Evolutionary conservation across 2,888 invertebrate species (phyloP).

Genomic region (Leucophenga maculata): DNA sequence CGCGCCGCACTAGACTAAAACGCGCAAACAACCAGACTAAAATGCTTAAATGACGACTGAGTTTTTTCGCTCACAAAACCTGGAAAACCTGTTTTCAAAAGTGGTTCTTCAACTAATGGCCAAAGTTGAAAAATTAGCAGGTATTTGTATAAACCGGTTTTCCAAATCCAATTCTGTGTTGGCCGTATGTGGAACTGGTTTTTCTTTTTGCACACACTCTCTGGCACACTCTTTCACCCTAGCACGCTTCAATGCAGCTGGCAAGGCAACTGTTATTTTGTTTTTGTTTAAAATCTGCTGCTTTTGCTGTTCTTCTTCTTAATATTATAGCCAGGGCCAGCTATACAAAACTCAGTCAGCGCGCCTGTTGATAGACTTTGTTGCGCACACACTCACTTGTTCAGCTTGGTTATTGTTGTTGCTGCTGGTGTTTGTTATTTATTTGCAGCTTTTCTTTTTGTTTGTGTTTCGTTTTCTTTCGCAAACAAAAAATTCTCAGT

Average conservation of each 20-base stretch:
- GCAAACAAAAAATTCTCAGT: conserved; percentile 43
- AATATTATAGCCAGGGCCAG: too few species aligned
- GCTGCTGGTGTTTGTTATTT: not conserved
- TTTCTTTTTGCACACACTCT: too few species aligned
- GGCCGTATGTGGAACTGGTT: not conserved
- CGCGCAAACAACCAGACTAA: conserved; percentile 1
- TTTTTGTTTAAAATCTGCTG: not conserved
- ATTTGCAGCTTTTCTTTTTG: conserved; percentile 1
- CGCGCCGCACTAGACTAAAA: conserved; percentile 1
- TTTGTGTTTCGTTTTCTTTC: conserved; percentile 3
- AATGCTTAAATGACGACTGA: conserved; percentile 1
- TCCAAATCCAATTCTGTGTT: not conserved
- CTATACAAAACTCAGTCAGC: too few species aligned
- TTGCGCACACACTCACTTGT: not conserved
- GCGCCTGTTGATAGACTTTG: conserved; percentile 19
- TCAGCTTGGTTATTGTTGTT: not conserved
- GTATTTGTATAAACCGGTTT: conserved; percentile 6
- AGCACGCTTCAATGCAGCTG: not conserved
- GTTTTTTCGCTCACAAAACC: conserved; percentile 29
- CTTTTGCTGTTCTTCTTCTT: too few species aligned
- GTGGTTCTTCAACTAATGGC: not conserved
- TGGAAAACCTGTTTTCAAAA: conserved; percentile 12
- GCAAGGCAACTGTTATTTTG: not conserved
- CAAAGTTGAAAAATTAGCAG: too few species aligned
- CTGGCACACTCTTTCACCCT: not conserved